Evolutionary conservation across 2,797 vertebrate genomes (phyloP).

Genomic region (Danionella dracula): DNA sequence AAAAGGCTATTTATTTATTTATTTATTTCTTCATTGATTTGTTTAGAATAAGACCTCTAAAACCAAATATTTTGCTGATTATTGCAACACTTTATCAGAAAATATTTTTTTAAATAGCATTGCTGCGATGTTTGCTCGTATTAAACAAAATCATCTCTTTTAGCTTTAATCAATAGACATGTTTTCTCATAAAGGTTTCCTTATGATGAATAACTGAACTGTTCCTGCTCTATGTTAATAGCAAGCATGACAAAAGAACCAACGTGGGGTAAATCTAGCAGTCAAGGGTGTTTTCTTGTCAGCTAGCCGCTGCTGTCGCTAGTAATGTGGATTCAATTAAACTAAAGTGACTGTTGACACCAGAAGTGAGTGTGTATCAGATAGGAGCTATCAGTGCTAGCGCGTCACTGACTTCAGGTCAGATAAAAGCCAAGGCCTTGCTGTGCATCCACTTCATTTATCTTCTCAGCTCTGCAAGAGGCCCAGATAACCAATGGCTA

Average conservation of each 20-base stretch:
- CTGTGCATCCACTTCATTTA: slow-evolving; percentile 16
- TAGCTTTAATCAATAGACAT: neutral
- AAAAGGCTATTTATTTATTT: too few species aligned
- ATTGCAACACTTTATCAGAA: too few species aligned
- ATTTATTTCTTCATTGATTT: too few species aligned
- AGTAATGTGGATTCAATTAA: slow-evolving; percentile 27
- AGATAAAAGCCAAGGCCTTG: slow-evolving; percentile 51
- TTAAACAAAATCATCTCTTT: too few species aligned
- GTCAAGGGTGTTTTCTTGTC: slow-evolving; percentile 5
- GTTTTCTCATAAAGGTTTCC: neutral
- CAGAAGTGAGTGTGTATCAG: slow-evolving; percentile 28
- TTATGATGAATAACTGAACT: neutral
- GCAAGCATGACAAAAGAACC: neutral
- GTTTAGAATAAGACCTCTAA: too few species aligned
- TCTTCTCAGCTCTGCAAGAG: slow-evolving; percentile 21
- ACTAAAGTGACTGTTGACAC: slow-evolving; percentile 2
- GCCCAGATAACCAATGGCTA: slow-evolving; percentile 20
- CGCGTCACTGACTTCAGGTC: slow-evolving; percentile 48
- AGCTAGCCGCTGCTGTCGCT: neutral
- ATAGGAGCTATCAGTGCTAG: slow-evolving; percentile 18
- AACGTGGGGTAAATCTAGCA: neutral
- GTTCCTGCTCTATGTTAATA: neutral
- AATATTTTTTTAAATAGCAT: too few species aligned
- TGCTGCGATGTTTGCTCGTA: too few species aligned
- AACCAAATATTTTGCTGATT: too few species aligned